Conservation (phyloP, 2,888 invertebrate genomes). For the Acrobasis consociella region DNA sequence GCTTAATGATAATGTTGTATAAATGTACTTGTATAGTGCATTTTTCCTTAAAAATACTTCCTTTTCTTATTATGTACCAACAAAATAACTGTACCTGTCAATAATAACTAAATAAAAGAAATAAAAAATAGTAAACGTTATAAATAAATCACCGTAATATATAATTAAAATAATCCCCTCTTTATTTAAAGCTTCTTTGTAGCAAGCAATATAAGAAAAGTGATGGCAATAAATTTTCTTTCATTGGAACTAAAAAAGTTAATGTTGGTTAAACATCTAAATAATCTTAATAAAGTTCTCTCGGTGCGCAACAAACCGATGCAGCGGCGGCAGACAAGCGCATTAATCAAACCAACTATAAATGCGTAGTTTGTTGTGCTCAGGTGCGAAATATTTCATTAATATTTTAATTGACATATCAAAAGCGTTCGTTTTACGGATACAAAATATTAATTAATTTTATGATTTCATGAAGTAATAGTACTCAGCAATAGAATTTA, state of each 20-base stretch:
- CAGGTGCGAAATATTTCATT: conserved; percentile 23
- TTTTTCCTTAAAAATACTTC: neutral
- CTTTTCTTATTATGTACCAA: neutral
- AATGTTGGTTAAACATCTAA: conserved; percentile 14
- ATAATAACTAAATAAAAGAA: neutral
- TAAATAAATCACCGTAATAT: neutral
- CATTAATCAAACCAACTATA: conserved; percentile 18
- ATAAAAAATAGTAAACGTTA: neutral
- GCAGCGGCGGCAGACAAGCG: conserved; percentile 7
- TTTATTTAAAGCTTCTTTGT: neutral
- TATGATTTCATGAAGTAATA: no score
- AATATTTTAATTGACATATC: conserved; percentile 23
- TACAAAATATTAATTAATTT: neutral
- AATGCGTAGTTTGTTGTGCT: conserved; percentile 11
- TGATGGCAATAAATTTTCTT: conserved; percentile 6
- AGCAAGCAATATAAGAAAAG: neutral
- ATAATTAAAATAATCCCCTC: neutral
- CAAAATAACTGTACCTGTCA: no score
- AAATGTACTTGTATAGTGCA: neutral
- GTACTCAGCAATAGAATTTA: neutral
- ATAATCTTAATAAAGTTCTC: conserved; percentile 14
- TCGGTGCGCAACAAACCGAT: conserved; percentile 16
- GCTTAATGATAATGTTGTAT: conserved; percentile 1
- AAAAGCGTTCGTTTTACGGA: conserved; percentile 9
- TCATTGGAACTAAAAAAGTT: conserved; percentile 16